Evolutionary conservation across 1,140 invertebrate genomes (phyloP), one percentile per base, ranked within the genome.

Genomic region (Drosophila malerkotliana): DNA sequence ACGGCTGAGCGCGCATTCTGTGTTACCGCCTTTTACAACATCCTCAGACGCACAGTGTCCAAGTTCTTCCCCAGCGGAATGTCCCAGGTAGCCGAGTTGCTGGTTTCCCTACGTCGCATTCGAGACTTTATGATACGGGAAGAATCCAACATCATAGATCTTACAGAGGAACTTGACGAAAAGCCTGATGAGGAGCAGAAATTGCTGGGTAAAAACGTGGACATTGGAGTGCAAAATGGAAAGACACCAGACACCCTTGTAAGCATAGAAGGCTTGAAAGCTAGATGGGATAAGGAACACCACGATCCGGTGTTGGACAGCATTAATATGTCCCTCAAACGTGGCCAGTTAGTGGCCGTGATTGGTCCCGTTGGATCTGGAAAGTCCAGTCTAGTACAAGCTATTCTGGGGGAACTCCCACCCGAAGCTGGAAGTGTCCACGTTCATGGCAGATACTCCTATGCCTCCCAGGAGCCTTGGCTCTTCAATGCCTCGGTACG

Each of bases 21-120:
- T n/a, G 91, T 95, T 21, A 95, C 94, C 14, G 94, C 95, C 14
- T 96, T 95, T 87, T 96, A 95, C 71, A 95, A 95, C 72, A 93
- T 96, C 9, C 80, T 96, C 14, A 90, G 95, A 21, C 94, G 94
- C 71, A 94, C 95, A 0, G 95, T 96, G 93, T 95, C 95, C 2
- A 94, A 96, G 7, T 95, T 95, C 90, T 96, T 96, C 81, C 94
- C 95, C 14, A 58, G 47, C 10, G 83, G 81, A 48, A 93, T 95
- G 63, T 92, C 94, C 3, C 93, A 94, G 89, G 89, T 95, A 30
- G 95, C 95, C 0, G 95, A 96, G 92, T 93, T 94, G 0, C 79
- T 93, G 18, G 95, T 96, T 28, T 96, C 95, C 1, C 92, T 95
- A 30, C 93, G 92, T 47, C 93, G 95, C n/a, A 90, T 96, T 0